A percentile compares a stretch with the other conserved stretches of the same genome.
Evolutionary conservation across 2,888 invertebrate genomes (phyloP).

Genomic region (Drosophila hamatofila): DNA sequence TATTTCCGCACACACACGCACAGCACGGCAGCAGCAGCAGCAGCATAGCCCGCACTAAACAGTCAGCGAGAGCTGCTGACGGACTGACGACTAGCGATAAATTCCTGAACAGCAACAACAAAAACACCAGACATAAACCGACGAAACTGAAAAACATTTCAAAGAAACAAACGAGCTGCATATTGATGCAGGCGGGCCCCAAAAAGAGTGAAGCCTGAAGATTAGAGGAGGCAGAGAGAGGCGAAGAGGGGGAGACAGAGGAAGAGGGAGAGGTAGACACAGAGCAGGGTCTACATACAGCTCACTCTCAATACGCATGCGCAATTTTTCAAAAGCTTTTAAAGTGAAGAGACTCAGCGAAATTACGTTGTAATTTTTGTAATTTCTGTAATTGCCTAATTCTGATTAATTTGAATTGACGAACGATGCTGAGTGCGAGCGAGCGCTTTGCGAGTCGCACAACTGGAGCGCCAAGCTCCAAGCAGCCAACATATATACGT

Average conservation of each 20-base stretch:
- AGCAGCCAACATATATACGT: not conserved
- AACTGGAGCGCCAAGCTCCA: slow-evolving; percentile 47
- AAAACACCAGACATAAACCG: slow-evolving; percentile 8
- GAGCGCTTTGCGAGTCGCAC: not conserved
- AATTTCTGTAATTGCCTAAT: slow-evolving; percentile 85
- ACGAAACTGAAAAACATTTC: slow-evolving; percentile 17
- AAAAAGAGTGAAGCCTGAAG: not conserved
- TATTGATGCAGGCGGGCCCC: slow-evolving; percentile 18
- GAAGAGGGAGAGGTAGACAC: not conserved
- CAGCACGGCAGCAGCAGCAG: not conserved
- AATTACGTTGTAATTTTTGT: slow-evolving; percentile 84
- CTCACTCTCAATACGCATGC: slow-evolving; percentile 68
- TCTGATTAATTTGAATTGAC: slow-evolving; percentile 84
- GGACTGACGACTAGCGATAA: slow-evolving; percentile 53
- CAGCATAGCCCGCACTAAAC: slow-evolving; percentile 5
- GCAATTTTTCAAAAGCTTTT: slow-evolving; percentile 81
- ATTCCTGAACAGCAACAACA: slow-evolving; percentile 51
- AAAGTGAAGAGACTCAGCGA: slow-evolving; percentile 71
- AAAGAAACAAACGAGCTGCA: slow-evolving; percentile 53
- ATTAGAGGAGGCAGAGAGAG: not conserved
- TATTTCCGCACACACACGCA: slow-evolving; percentile 28
- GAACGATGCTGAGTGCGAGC: slow-evolving; percentile 29
- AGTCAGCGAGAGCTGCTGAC: slow-evolving; percentile 23
- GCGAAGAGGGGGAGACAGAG: not conserved
- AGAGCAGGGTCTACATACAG: not conserved